Evolutionary conservation across 37 sponge, comb jelly and placozoan genomes (phyloP).

Genomic region (Beroe forskalii): DNA sequence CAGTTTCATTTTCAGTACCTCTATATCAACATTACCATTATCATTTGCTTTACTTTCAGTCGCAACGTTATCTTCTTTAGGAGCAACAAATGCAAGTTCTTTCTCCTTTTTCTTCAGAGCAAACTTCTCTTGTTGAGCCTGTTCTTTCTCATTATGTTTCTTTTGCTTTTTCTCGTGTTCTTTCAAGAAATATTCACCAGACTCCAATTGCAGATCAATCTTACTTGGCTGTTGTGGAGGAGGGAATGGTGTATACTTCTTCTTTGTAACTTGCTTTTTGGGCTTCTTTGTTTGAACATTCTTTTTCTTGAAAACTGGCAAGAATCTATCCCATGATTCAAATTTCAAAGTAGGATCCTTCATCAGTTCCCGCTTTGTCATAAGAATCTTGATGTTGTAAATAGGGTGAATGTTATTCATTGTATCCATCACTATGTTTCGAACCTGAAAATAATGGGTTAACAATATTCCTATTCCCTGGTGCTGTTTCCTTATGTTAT

Average conservation of each 20-base stretch:
- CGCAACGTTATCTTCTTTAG: neutral
- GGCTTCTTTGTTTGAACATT: slow-evolving; percentile 85
- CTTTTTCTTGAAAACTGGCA: slow-evolving; percentile 92
- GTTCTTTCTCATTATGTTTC: slow-evolving; percentile 55
- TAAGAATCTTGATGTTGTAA: slow-evolving; percentile 97
- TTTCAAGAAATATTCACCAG: slow-evolving; percentile 97
- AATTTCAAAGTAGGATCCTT: slow-evolving; percentile 85
- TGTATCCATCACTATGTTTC: slow-evolving; percentile 90
- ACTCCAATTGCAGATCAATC: slow-evolving; percentile 92
- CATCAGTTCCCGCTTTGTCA: slow-evolving; percentile 97
- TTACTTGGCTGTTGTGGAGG: slow-evolving; percentile 97
- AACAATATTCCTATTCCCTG: no score
- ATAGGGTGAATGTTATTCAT: slow-evolving; percentile 99
- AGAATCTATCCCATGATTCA: slow-evolving; percentile 97
- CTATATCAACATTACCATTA: slow-evolving; percentile 62
- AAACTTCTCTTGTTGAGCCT: slow-evolving; percentile 17
- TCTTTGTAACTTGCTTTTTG: slow-evolving; percentile 59
- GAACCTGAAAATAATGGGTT: slow-evolving; percentile 67
- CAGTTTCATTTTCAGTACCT: slow-evolving; percentile 67
- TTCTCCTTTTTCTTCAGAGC: slow-evolving; percentile 55
- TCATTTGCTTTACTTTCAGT: neutral
- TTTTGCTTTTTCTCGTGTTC: slow-evolving; percentile 80
- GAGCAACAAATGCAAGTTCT: slow-evolving; percentile 66
- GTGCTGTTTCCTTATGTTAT: no score
- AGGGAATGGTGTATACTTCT: slow-evolving; percentile 95